Evolutionary conservation across 2,888 invertebrate species (phyloP), one percentile per base, ranked within the genome.

Genomic region (Melanostoma scalare): DNA sequence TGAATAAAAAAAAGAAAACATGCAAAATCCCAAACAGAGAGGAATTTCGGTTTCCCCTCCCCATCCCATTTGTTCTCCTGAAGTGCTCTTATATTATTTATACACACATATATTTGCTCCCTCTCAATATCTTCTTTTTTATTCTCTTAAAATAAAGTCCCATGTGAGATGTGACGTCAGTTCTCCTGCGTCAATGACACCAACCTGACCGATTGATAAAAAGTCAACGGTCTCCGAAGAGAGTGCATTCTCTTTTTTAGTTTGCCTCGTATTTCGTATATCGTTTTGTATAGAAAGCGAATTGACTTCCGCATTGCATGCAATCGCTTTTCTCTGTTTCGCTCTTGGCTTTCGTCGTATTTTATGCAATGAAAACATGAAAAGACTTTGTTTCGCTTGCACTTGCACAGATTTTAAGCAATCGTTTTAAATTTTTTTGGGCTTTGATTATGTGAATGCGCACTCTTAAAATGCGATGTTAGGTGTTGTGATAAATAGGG

Each of bases 251-350:
- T 71, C 71, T 72, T 56, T 63, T 3, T 6, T 60, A 52, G 20
- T 67, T 60, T 58, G 48, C 35, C 48, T 38, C 63, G 42, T 40
- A 40, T 8, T 33, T 48, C 55, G 60, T 10, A 10, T 42, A n/a
- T n/a, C n/a, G n/a, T n/a, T n/a, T 55, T 33, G 36, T 68, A 74
- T 78, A 74, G 84, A 84, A 84, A 84, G 84, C 84, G 84, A 84
- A 84, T 84, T 78, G 61, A 84, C 84, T 84, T 84, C 84, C 84
- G 84, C 84, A 84, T 84, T 84, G 84, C 78, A 74, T 69, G 81
- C 73, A 20, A 20, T 20, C 20, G 81, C 69, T 60, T 61, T 82
- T 78, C n/a, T 31, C 67, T 36, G n/a, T 35, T 36, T 50, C 73
- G 20, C 20, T 20, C 20, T 20, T 73, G 71, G 35, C 10, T 44